Conservation (phyloP, 2,797 vertebrate species). For the Centropyge bicolor region DNA sequence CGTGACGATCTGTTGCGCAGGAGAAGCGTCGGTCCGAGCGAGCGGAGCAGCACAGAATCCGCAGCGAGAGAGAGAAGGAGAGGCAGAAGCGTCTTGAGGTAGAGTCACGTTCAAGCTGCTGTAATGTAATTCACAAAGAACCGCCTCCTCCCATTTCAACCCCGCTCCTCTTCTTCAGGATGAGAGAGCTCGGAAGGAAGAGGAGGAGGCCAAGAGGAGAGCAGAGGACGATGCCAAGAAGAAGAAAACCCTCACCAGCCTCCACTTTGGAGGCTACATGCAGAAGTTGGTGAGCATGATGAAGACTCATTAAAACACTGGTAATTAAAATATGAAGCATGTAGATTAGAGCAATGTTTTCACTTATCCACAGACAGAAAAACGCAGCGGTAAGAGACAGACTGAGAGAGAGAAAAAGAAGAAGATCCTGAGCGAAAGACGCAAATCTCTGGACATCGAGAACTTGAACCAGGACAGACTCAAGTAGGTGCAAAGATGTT, state of each 20-base stretch:
- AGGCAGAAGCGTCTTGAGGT: constrained; percentile 93
- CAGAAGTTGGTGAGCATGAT: constrained; percentile 88
- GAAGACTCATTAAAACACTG: not conserved
- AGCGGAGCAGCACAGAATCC: constrained; percentile 94
- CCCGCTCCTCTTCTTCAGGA: constrained; percentile 83
- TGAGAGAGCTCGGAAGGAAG: constrained; percentile 92
- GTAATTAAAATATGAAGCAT: not conserved
- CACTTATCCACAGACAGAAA: constrained; percentile 87
- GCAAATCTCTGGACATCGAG: constrained; percentile 89
- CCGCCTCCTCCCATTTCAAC: not conserved
- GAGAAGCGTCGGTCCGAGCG: constrained; percentile 93
- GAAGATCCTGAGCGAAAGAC: constrained; percentile 92
- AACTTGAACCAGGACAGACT: constrained; percentile 89
- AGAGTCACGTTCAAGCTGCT: not conserved
- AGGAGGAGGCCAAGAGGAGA: constrained; percentile 92
- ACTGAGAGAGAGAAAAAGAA: constrained; percentile 97
- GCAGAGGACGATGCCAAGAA: constrained; percentile 95
- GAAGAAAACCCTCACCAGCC: constrained; percentile 95
- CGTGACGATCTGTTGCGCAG: constrained; percentile 70
- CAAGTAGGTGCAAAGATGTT: constrained; percentile 83
- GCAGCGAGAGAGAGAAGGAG: constrained; percentile 93
- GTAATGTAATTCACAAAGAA: not conserved
- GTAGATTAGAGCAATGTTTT: not conserved
- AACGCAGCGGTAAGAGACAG: constrained; percentile 93
- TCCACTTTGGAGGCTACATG: constrained; percentile 97